Percentiles rank a stretch among this genome's conserved stretches.
Conservation (phyloP, 2,888 invertebrate species). For the Pterostichus madidus region DNA sequence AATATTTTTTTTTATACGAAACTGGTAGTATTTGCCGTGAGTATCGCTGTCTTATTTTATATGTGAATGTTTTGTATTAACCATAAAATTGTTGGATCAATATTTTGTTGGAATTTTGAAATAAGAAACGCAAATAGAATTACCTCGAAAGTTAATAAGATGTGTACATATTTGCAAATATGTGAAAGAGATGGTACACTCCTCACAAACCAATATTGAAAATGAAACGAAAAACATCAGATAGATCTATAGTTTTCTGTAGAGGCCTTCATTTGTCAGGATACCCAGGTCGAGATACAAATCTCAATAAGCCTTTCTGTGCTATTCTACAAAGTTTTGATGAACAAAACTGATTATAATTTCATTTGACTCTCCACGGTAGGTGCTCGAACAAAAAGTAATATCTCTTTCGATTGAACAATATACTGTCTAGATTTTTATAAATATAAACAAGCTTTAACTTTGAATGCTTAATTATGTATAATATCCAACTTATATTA, state of each 20-base stretch:
- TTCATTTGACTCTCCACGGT: constrained; percentile 18
- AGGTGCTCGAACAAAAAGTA: constrained; percentile 24
- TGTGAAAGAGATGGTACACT: constrained; percentile 14
- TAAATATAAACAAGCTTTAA: too few relatives aligned
- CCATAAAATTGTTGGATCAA: constrained; percentile 7
- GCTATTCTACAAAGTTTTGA: constrained; percentile 23
- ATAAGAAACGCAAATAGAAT: constrained; percentile 15
- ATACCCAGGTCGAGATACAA: not conserved
- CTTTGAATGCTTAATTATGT: too few relatives aligned
- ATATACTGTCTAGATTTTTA: constrained; percentile 6
- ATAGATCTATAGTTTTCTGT: not conserved
- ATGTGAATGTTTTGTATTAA: constrained; percentile 15
- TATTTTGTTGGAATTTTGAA: constrained; percentile 8
- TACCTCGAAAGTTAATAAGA: constrained; percentile 39
- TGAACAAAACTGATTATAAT: constrained; percentile 48
- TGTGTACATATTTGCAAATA: constrained; percentile 31
- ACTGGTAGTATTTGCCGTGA: not conserved
- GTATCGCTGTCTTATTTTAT: constrained; percentile 1
- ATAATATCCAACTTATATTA: too few relatives aligned
- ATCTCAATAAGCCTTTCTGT: constrained; percentile 41
- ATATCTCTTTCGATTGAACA: constrained; percentile 20
- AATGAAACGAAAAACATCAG: constrained; percentile 17
- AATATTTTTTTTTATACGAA: too few relatives aligned
- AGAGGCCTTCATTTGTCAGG: constrained; percentile 9
- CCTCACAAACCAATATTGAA: constrained; percentile 4